Percentiles rank a stretch among this genome's conserved stretches.
Evolutionary conservation across 2,113 vertebrate genomes (phyloP).

Genomic region (Ellobius talpinus): DNA sequence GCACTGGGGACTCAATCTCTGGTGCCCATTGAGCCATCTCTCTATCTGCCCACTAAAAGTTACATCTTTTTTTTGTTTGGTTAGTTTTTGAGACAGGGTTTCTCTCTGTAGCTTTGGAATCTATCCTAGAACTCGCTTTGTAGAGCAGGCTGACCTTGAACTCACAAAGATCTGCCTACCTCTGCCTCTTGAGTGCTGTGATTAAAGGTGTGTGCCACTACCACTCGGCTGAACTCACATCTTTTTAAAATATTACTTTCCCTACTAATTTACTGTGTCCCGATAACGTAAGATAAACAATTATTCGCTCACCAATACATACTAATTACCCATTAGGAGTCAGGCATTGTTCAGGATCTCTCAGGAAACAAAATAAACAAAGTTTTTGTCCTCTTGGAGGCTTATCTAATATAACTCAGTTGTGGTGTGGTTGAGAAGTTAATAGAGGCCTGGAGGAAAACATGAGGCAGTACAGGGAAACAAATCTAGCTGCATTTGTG

Average conservation of each 20-base stretch:
- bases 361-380: constrained; percentile 2
- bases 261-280: not conserved
- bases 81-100: too few species aligned
- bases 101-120: too few species aligned
- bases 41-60: not conserved
- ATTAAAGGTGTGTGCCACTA: too few species aligned
- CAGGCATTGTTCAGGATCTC: not conserved
- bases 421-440: not conserved
- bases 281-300: not conserved
- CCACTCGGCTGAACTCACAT: not conserved
- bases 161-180: too few species aligned
- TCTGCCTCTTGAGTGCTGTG: too few species aligned
- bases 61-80: not conserved
- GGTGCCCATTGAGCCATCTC: not conserved
- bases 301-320: constrained; percentile 1
- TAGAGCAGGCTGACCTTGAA: too few species aligned
- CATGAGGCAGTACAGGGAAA: not conserved
- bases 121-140: too few species aligned
- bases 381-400: not conserved
- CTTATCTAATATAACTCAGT: not conserved
- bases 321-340: not conserved
- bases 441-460: not conserved
- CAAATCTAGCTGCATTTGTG: not conserved
- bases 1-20: not conserved
- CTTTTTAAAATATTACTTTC: not conserved